Conservation (phyloP, 2,888 invertebrate species). For the Pammene aurita region DNA sequence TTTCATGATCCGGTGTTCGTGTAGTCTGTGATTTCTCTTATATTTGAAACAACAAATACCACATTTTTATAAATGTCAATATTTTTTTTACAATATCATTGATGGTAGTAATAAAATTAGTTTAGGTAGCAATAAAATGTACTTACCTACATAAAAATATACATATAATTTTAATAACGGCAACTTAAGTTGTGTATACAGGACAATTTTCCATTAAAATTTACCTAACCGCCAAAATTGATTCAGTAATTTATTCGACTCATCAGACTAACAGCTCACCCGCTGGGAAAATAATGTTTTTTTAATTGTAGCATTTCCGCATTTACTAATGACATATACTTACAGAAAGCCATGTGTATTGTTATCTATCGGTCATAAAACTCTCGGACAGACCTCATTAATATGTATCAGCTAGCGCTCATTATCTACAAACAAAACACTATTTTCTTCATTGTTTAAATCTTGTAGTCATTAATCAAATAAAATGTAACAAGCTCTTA, state of each 20-base stretch:
- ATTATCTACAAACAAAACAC: slow-evolving; percentile 72
- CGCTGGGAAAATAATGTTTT: slow-evolving; percentile 39
- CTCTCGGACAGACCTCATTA: slow-evolving; percentile 60
- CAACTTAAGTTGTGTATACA: no score
- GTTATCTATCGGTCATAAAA: slow-evolving; percentile 56
- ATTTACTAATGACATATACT: slow-evolving; percentile 41
- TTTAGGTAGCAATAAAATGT: no score
- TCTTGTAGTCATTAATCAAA: slow-evolving; percentile 67
- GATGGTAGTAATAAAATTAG: no score
- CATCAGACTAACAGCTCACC: slow-evolving; percentile 21
- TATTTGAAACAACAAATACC: no score
- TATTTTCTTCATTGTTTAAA: slow-evolving; percentile 63
- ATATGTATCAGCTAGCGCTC: slow-evolving; percentile 73
- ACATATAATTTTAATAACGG: no score
- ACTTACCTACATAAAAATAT: no score
- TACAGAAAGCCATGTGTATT: slow-evolving; percentile 34
- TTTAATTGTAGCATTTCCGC: slow-evolving; percentile 40
- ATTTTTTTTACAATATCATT: no score
- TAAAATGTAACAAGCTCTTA: slow-evolving; percentile 50
- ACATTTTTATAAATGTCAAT: no score
- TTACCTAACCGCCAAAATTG: background rate
- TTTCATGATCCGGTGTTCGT: no score
- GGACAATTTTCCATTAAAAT: background rate
- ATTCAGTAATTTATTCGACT: slow-evolving; percentile 28
- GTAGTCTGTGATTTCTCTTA: no score